Base-by-base conservation (phyloP, 2,888 invertebrate species). In the Aphidius colemani region DNA sequence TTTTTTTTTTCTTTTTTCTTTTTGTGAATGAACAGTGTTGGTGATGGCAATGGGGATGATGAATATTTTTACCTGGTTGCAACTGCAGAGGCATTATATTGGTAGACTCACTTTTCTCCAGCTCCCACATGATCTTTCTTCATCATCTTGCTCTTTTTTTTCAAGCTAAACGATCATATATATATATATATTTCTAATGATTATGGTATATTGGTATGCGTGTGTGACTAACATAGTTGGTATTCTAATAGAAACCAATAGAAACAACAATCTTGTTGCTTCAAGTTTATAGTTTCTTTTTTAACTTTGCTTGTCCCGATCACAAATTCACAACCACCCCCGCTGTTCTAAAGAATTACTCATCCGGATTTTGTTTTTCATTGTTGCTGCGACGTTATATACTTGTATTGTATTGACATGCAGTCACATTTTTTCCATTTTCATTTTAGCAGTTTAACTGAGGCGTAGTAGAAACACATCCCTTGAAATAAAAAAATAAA, bases 321-420 rank as follows among this genome's bases (percentile, higher is more conserved):
- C 57, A 49, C 43, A 11, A 39, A 44, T 13, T 50, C 57, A 49
- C 43, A 11, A 39, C 40, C 61, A 41, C 56, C 40, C 39, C 40
- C 55, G 41, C 53, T 18, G 41, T 10, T 51, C 53, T 64, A 62
- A 66, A 64, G 63, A 60, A 70, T 67, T 70, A 66, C 63, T 70
- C 67, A 67, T 67, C 59, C 63, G 65, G 45, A 66, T 61, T 66
- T 66, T 69, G 64, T 65, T 69, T 30, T 68, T 67, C 66, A 67
- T 69, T 69, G 67, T 66, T 59, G 43, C 8, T 43, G 7, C n/a
- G n/a, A n/a, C n/a, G n/a, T n/a, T n/a, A n/a, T n/a, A n/a, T n/a
- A n/a, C n/a, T n/a, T n/a, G n/a, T n/a, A n/a, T n/a, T n/a, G 2
- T 18, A 18, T 18, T 18, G 13, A 18, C 13, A 41, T 51, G 7